Conservation (phyloP, 2,113 vertebrate species). For the Carettochelys insculpta region DNA sequence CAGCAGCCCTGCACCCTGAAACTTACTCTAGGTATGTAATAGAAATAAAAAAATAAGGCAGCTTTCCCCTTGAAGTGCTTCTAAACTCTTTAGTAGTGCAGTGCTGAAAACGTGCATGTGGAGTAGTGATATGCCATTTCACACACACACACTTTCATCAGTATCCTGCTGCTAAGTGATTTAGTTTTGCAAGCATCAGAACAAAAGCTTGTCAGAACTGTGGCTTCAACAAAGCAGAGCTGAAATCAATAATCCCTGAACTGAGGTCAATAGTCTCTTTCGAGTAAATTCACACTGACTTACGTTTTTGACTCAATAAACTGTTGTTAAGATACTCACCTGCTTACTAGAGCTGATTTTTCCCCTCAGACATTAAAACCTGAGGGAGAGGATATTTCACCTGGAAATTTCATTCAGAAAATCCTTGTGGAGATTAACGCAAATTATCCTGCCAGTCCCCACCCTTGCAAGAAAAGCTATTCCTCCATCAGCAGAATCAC, state of each 20-base stretch:
- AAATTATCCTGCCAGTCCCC: accelerated
- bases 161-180: neutral
- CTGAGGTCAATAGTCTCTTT: neutral
- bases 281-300: neutral
- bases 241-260: neutral
- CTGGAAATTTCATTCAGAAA: neutral
- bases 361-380: neutral
- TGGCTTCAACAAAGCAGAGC: neutral
- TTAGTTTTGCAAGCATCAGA: neutral
- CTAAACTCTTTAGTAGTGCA: neutral
- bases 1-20: neutral
- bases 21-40: neutral
- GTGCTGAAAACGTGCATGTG: neutral
- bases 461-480: neutral
- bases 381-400: neutral
- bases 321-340: neutral
- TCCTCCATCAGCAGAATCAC: neutral
- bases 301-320: neutral
- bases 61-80: neutral
- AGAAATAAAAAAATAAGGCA: neutral
- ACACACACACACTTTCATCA: neutral
- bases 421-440: accelerated
- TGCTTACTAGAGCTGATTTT: neutral
- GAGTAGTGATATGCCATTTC: neutral
- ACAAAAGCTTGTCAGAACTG: neutral